Conservation (phyloP, 2,888 invertebrate species). For the Odontomyia ornata region DNA sequence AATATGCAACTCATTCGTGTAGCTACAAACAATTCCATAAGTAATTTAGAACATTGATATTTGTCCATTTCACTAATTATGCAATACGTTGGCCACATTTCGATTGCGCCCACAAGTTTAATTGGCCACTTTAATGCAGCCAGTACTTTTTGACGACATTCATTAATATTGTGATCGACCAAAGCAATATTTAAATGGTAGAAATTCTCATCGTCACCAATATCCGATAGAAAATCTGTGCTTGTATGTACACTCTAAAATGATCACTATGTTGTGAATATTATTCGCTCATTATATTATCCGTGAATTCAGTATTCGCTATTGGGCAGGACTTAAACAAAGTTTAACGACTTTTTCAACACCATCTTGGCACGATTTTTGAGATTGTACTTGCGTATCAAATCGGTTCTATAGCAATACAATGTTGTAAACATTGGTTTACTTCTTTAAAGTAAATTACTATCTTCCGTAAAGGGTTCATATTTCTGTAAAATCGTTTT, state of each 20-base stretch:
- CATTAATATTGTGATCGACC: conserved; percentile 83
- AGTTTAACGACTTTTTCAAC: conserved; percentile 83
- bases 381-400: conserved; percentile 81
- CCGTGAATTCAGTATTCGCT: conserved; percentile 66
- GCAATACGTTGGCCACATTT: conserved; percentile 81
- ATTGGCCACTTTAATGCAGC: conserved; percentile 70
- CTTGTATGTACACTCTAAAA: conserved; percentile 92
- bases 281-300: conserved; percentile 79
- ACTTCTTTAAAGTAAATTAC: conserved; percentile 83
- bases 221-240: conserved; percentile 65
- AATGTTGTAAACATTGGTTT: conserved; percentile 88
- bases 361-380: conserved; percentile 78
- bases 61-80: conserved; percentile 69
- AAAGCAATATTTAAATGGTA: conserved; percentile 86
- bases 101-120: conserved; percentile 72
- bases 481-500: conserved; percentile 84
- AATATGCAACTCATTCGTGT: no score
- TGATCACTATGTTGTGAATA: conserved; percentile 83
- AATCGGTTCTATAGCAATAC: conserved; percentile 83
- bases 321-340: conserved; percentile 61
- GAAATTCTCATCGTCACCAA: conserved; percentile 68
- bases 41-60: no score
- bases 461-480: conserved; percentile 83
- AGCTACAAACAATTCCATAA: no score
- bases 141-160: conserved; percentile 74